Base-by-base conservation (phyloP, 2,888 invertebrate genomes). In the Mythimna vitellina region DNA sequence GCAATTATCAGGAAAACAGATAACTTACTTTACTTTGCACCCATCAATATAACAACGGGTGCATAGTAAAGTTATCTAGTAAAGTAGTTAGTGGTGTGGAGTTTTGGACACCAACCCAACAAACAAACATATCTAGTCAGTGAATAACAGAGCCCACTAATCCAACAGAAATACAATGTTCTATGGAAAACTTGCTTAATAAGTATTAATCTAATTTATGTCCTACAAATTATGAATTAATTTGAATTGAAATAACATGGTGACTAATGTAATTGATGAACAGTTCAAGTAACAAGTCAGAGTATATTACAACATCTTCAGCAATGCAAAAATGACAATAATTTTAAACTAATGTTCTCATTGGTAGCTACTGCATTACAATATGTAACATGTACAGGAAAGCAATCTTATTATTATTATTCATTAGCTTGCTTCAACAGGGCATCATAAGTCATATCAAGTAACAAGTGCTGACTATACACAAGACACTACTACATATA, bases 361-460 rank as follows among this genome's bases (percentile, higher is more conserved):
- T 42, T 10, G 8, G 9, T 35, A 35, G 1, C n/a, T 22, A 51
- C 14, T 25, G 22, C 32, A 58, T n/a, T 69, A 1, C 10, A 12
- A 56, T 1, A 25, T 49, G 6, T 35, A 60, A 54, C 14, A 38
- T 4, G 67, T 54, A 35, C 22, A 17, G n/a, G 38, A 73, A 75
- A n/a, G 25, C 29, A n/a, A 65, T 32, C 9, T 56, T 5, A 22
- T 56, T n/a, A 32, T 51, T 42, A 29, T 14, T 49, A 38, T 22
- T 20, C 12, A 57, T 73, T 29, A 58, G 17, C 9, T 29, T 60
- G 17, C 7, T 67, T 76, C 22, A 58, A 38, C 20, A 53, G 14
- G 29, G n/a, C 73, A 53, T 42, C 22, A 53, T 7, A 69, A 35
- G 14, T 6, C 75, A 65, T 75, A 38, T 22, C 56, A 54, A 32